Evolutionary conservation across 1,140 invertebrate species (phyloP).

Genomic region (Drosophila pallidifrons): DNA sequence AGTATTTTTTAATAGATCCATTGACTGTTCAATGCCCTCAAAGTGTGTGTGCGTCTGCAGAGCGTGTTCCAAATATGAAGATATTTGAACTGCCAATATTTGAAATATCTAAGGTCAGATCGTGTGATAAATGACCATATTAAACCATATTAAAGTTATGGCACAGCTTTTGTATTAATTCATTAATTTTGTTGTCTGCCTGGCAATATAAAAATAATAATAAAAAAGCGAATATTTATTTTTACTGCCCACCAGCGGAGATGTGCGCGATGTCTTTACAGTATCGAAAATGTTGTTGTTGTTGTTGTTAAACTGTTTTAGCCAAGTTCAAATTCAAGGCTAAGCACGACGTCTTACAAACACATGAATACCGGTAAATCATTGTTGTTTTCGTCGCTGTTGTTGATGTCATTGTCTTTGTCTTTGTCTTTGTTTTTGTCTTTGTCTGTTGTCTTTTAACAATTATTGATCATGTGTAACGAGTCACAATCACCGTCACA

Average conservation of each 20-base stretch:
- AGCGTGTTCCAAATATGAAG: background rate
- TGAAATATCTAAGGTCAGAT: conserved; percentile 49
- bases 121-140: conserved; percentile 56
- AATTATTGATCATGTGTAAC: conserved; percentile 32
- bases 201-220: conserved; percentile 20
- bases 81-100: background rate
- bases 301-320: conserved; percentile 60
- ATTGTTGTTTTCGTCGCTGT: conserved; percentile 23
- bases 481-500: background rate
- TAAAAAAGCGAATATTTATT: conserved; percentile 33
- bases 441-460: conserved; percentile 16
- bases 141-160: conserved; percentile 59
- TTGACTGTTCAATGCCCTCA: background rate
- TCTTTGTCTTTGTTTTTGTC: conserved; percentile 24
- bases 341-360: conserved; percentile 60
- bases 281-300: conserved; percentile 31
- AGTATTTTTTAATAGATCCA: background rate
- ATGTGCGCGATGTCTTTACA: conserved; percentile 36
- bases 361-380: conserved; percentile 50
- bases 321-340: conserved; percentile 82
- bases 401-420: conserved; percentile 31
- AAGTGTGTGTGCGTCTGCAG: conserved; percentile 17
- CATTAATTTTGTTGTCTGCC: conserved; percentile 30
- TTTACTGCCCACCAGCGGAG: conserved; percentile 60
- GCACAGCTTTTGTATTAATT: conserved; percentile 30